These are phyloP conservation scores for Choristoneura fumiferana DNA, from an alignment of 1,140 invertebrate species.

Conservation along the genomic window DNA sequence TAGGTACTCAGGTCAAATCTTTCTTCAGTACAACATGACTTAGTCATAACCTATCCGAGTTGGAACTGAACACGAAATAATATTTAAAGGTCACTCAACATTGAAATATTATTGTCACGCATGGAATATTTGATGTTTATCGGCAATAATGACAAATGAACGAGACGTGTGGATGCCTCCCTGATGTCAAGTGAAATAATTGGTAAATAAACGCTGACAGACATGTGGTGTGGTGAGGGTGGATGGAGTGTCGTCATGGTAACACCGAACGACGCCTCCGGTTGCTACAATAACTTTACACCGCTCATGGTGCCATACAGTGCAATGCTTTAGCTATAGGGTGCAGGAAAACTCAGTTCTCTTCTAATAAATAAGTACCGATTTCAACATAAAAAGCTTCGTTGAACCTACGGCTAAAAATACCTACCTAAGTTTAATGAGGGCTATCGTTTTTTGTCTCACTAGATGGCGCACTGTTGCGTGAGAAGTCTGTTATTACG, in stretches of 20 bases:
- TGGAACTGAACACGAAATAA: not conserved
- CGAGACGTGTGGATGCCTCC: constrained; percentile 25
- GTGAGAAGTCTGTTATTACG: too few relatives aligned
- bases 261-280: constrained; percentile 26
- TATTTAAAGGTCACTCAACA: constrained; percentile 16
- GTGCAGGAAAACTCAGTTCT: constrained; percentile 20
- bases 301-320: constrained; percentile 33
- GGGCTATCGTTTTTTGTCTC: too few relatives aligned
- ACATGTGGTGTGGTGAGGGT: constrained; percentile 24
- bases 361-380: constrained; percentile 24
- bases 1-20: not conserved
- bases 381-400: constrained; percentile 18
- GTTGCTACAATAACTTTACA: constrained; percentile 19
- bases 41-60: constrained; percentile 7
- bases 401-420: too few relatives aligned
- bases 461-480: too few relatives aligned
- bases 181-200: constrained; percentile 32
- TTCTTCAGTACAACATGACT: not conserved
- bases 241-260: constrained; percentile 28
- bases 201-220: constrained; percentile 45
- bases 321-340: constrained; percentile 32
- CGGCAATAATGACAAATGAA: not conserved
- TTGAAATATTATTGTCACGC: constrained; percentile 1
- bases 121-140: constrained; percentile 1
- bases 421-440: too few relatives aligned